These are phyloP conservation scores for Oligia latruncula DNA, from an alignment of 2,888 invertebrate species.

Conservation along the genomic window DNA sequence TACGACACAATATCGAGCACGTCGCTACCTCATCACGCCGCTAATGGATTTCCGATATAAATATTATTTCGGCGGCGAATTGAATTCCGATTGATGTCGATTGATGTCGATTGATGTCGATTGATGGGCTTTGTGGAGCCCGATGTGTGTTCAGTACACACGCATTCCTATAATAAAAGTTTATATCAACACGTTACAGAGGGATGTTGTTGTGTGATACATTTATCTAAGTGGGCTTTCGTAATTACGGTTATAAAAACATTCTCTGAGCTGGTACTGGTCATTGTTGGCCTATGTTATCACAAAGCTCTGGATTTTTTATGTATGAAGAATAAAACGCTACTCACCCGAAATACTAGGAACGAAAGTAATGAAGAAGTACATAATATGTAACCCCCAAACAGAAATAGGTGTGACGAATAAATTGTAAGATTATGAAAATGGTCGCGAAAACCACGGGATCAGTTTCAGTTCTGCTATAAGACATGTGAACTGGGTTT, in stretches of 20 bases:
- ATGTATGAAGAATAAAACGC: neutral
- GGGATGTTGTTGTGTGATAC: neutral
- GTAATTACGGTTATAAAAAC: neutral
- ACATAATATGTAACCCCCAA: neutral
- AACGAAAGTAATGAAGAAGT: neutral
- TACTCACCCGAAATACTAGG: no score
- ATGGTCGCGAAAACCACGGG: neutral
- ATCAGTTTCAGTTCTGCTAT: neutral
- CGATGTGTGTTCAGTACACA: conserved; percentile 20
- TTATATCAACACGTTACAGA: conserved; percentile 14
- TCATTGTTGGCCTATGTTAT: no score
- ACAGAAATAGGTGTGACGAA: neutral
- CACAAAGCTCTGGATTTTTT: neutral
- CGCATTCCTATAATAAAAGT: conserved; percentile 2
- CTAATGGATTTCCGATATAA: conserved; percentile 70
- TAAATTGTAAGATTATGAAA: neutral
- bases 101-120: conserved; percentile 62
- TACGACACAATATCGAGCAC: conserved; percentile 38
- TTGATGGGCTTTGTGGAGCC: conserved; percentile 47
- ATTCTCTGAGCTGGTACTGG: neutral
- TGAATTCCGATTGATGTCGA: conserved; percentile 61
- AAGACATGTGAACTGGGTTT: neutral
- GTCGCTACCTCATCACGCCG: conserved; percentile 35
- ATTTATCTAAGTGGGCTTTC: conserved; percentile 1
- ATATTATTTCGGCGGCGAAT: conserved; percentile 64